Conservation (phyloP, 1,140 invertebrate species). For the Leptopilina clavipes region DNA sequence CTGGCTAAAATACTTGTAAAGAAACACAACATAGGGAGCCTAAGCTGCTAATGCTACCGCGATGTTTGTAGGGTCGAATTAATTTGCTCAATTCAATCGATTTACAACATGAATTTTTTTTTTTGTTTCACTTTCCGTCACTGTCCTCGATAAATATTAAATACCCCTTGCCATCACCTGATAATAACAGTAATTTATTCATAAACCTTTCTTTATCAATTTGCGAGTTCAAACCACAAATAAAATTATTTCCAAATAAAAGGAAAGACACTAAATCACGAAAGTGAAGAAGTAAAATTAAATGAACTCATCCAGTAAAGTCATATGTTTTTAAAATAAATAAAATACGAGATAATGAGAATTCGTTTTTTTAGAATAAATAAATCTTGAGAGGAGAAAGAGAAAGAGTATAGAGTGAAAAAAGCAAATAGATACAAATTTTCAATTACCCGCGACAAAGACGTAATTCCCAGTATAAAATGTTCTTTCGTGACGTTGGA, state of each 20-base stretch:
- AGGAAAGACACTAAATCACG: too few relatives aligned
- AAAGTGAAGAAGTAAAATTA: neutral
- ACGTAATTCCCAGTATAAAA: slow-evolving; percentile 71
- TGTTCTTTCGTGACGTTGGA: slow-evolving; percentile 54
- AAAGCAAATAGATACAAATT: slow-evolving; percentile 65
- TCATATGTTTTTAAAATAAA: too few relatives aligned
- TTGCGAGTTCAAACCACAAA: too few relatives aligned
- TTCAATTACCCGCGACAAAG: slow-evolving; percentile 73
- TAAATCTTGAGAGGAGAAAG: neutral
- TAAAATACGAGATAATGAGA: too few relatives aligned
- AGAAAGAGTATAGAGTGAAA: slow-evolving; percentile 11
- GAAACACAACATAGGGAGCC: slow-evolving; percentile 56
- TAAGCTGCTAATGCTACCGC: slow-evolving; percentile 68
- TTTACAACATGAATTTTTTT: slow-evolving; percentile 40
- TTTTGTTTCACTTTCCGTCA: neutral
- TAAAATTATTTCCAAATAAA: too few relatives aligned
- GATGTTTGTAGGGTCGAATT: slow-evolving; percentile 72
- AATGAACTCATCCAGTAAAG: too few relatives aligned
- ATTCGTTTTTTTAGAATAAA: neutral
- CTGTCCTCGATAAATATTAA: neutral
- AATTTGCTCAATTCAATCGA: slow-evolving; percentile 70
- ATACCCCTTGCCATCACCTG: too few relatives aligned
- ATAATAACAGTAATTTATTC: too few relatives aligned
- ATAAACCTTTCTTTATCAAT: neutral
- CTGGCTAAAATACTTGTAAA: slow-evolving; percentile 74